Evolutionary conservation across 2,888 invertebrate genomes (phyloP), one percentile per base, ranked within the genome.

Genomic region (Stenchaetothrips biformis): DNA sequence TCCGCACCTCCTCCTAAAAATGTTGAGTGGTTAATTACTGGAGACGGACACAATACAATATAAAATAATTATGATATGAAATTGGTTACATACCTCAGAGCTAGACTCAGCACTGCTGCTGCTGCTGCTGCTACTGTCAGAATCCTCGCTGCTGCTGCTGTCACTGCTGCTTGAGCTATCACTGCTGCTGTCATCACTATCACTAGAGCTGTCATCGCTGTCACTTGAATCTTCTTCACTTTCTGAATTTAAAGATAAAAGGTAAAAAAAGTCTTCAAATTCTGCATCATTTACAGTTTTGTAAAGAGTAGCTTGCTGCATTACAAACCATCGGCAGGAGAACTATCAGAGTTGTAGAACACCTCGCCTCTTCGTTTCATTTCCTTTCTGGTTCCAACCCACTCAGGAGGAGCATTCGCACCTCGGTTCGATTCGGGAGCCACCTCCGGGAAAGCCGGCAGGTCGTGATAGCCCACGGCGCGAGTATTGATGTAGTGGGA

Each of bases 401-500:
- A 79, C 53, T 81, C 77, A 27, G 84, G 84, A 80, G 86, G 86
- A 81, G 86, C 84, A 79, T 85, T 91, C 6, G 95, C 93, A 86
- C 95, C 94, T n/a, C 98, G 89, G 0, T 94, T 92, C 1, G 90
- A 88, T 0, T 94, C 94, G 0, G 94, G 93, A 0, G 94, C 90
- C 8, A 88, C 88, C 79, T 90, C 90, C 0, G 99, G 98, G 86
- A 96, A 95, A 1, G 90, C 86, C 0, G 98, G 97, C 83, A 99
- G 89, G 81, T 96, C 92, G 82, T 95, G 92, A 89, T 99, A 99
- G 7, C 97, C 98, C 62, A 88, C 90, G 0, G 97, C 95, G 81
- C 93, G 90, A 84, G 91, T 89, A 84, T 98, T 97, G 81, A 99
- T 90, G 86, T 96, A 96, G 88, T 98, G 98, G 0, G 99, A 98